These are phyloP conservation scores for Cataglyphis rosenhaueri DNA, from an alignment of 2,888 invertebrate species.

Conservation along the genomic window DNA sequence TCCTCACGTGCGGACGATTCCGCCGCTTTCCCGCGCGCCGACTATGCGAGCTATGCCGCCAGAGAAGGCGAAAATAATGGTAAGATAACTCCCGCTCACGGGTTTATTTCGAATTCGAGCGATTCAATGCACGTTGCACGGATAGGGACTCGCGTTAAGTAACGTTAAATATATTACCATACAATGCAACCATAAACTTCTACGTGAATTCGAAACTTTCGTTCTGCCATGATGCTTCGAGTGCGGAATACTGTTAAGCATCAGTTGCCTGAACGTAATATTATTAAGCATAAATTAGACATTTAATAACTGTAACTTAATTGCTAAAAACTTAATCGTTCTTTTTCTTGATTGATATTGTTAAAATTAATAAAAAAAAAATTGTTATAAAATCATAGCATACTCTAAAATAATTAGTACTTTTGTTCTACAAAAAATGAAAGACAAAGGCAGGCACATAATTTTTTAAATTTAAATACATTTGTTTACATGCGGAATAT, in stretches of 20 bases:
- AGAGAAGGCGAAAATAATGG: slow-evolving; percentile 50
- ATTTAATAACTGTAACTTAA: slow-evolving; percentile 8
- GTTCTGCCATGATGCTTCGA: slow-evolving; percentile 1
- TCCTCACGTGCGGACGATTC: slow-evolving; percentile 65
- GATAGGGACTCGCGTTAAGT: slow-evolving; percentile 29
- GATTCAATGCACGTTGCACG: slow-evolving; percentile 18
- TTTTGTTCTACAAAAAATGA: neutral
- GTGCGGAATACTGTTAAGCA: slow-evolving; percentile 12
- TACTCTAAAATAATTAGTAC: neutral
- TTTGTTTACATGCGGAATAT: neutral
- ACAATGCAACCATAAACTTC: slow-evolving; percentile 19
- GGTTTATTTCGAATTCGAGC: slow-evolving; percentile 13
- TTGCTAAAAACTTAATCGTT: neutral
- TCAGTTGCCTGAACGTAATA: slow-evolving; percentile 10
- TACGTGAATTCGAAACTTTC: slow-evolving; percentile 18
- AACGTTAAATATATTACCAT: slow-evolving; percentile 35
- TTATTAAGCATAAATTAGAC: slow-evolving; percentile 16
- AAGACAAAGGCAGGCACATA: neutral
- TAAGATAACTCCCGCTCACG: slow-evolving; percentile 38
- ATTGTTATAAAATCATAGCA: neutral
- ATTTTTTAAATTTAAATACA: neutral
- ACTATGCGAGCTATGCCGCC: slow-evolving; percentile 42
- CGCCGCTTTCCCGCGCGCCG: slow-evolving; percentile 17
- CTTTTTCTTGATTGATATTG: neutral
- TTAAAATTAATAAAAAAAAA: neutral